Conservation (phyloP, 2,797 vertebrate genomes). For the Melanogrammus aeglefinus region DNA sequence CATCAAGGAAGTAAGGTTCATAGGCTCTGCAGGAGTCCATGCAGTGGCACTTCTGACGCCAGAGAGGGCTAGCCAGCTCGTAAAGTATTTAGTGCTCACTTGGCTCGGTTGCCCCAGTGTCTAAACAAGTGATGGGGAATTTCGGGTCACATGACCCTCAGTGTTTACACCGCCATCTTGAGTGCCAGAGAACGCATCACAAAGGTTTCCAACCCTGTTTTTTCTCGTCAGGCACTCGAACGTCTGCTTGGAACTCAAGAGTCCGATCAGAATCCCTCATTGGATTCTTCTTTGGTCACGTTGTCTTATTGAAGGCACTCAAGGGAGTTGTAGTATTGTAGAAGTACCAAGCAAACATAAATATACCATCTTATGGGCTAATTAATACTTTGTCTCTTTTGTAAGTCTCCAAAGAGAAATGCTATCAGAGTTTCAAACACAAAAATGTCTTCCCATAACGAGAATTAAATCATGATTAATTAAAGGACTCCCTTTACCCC, state of each 20-base stretch:
- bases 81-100: background rate
- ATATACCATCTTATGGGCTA: no score
- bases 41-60: background rate
- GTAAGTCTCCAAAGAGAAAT: no score
- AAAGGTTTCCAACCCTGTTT: background rate
- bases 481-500: background rate
- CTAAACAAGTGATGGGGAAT: conserved; percentile 1
- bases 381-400: no score
- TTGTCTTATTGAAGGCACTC: no score
- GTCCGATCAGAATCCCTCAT: no score
- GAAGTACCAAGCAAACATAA: no score
- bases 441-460: no score
- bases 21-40: background rate
- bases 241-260: background rate
- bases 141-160: background rate
- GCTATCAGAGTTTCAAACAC: no score
- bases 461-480: background rate
- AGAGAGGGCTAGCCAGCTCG: background rate
- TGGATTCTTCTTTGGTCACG: no score
- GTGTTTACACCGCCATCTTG: background rate
- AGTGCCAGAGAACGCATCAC: background rate
- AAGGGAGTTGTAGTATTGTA: no score
- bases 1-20: background rate
- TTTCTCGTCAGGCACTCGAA: background rate
- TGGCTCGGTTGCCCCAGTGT: background rate